phyloP scores from a whole-genome alignment of 2,888 invertebrate species.

The Drosophila ustulata region DNA sequence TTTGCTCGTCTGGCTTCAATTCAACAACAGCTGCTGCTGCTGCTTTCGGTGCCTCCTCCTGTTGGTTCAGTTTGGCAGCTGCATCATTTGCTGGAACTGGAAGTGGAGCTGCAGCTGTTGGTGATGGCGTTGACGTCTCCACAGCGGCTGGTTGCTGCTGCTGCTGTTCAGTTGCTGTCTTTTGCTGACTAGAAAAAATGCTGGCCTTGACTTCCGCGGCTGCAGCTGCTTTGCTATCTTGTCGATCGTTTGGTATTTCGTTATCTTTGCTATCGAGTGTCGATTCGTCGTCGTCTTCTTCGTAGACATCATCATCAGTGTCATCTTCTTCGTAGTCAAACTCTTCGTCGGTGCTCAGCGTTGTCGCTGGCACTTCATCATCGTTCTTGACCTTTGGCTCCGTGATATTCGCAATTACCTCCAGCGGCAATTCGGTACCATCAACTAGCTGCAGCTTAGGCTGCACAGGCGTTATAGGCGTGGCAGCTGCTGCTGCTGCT shows the following conservation, averaged over 20 bases:
- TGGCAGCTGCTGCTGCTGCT: not conserved
- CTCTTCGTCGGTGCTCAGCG: constrained; percentile 38
- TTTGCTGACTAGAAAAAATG: constrained; percentile 11
- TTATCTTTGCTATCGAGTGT: constrained; percentile 52
- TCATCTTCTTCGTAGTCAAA: constrained; percentile 72
- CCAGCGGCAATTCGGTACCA: constrained; percentile 87
- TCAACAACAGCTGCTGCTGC: not conserved
- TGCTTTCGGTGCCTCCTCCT: not conserved
- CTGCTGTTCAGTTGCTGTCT: not conserved
- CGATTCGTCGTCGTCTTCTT: constrained; percentile 47
- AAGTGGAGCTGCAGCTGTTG: not conserved
- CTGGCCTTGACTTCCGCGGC: constrained; percentile 1
- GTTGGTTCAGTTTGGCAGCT: too few relatives aligned
- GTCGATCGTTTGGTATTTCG: constrained; percentile 32
- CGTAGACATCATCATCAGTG: constrained; percentile 53
- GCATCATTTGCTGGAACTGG: not conserved
- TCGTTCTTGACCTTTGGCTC: constrained; percentile 3
- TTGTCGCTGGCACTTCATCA: constrained; percentile 16
- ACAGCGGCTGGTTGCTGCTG: not conserved
- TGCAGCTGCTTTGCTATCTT: constrained; percentile 4
- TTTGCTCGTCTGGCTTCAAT: constrained; percentile 2
- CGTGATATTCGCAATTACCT: constrained; percentile 37
- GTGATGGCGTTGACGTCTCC: not conserved
- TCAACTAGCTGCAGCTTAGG: constrained; percentile 86
- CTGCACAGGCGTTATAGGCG: constrained; percentile 59